Conservation (phyloP, 2,113 vertebrate species). For the Thoracochromis brauschi region DNA sequence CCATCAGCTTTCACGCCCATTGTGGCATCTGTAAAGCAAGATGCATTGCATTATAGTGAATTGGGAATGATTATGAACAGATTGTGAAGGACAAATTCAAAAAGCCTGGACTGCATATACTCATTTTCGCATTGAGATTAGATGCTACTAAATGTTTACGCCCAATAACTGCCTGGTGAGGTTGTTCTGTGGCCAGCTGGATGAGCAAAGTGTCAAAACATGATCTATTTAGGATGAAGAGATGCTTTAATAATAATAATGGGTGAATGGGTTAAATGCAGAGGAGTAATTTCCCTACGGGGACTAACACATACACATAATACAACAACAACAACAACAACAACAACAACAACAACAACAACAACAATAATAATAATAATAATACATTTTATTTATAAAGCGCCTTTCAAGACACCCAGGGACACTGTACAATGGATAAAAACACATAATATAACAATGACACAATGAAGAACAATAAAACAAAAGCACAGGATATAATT, state of each 20-base stretch:
- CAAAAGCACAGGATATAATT: no score
- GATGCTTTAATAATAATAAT: background rate
- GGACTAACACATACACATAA: background rate
- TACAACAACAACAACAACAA: background rate
- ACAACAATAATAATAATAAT: background rate
- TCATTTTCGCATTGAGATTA: background rate
- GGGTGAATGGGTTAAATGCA: background rate
- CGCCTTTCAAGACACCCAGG: no score
- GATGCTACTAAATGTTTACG: background rate
- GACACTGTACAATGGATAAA: no score
- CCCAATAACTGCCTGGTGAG: background rate
- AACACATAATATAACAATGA: no score
- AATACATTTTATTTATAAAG: no score
- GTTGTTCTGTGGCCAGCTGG: background rate
- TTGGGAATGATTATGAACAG: background rate
- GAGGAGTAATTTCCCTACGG: background rate
- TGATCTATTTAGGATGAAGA: background rate
- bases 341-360: fast-evolving
- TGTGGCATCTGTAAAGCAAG: background rate
- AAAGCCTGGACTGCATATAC: background rate
- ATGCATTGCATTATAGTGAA: background rate
- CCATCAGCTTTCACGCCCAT: background rate
- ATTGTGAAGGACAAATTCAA: background rate
- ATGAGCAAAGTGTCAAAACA: background rate
- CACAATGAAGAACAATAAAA: no score